Base-by-base conservation (phyloP, 2,113 vertebrate genomes). In the Malurus melanocephalus region DNA sequence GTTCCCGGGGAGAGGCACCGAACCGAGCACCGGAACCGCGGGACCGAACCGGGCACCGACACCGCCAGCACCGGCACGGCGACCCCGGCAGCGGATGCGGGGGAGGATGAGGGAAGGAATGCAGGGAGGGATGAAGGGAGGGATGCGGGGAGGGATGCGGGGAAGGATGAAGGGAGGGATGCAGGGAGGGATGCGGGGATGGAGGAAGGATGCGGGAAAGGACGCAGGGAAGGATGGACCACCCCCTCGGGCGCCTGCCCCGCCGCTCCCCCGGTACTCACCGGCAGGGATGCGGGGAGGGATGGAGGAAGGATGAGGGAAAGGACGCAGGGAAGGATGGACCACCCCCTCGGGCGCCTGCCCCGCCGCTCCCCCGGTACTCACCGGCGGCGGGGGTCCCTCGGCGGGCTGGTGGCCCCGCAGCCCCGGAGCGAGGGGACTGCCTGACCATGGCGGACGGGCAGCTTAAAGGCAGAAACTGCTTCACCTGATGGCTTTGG, bases 151-250 rank as follows among this genome's bases (percentile, higher is more conserved):
- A 35, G 35, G 56, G 24, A 60, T 38, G 57, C 33, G 6, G 7
- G 33, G 22, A 35, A 18, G 8, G 59, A 35, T 35, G 16, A 28
- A 1, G 8, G 43, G 4, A n/a, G 0, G 26, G 21, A 55, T 21
- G 14, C 5, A 1, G n/a, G 30, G 15, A 17, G 2, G 30, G 4
- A 42, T 30, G n/a, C 13, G 8, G 30, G 6, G 13, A 7, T n/a
- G n/a, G n/a, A n/a, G 33, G 22, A 35, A 18, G 8, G 59, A 35
- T 35, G 16, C 27, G 1, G 8, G 43, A 5, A n/a, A 0, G 26
- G 21, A 55, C 27, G 14, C 5, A 1, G n/a, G 30, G 15, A 17
- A 2, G 30, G 4, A 42, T 30, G n/a, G n/a, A n/a, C n/a, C n/a
- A n/a, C n/a, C n/a, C n/a, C n/a, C n/a, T n/a, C n/a, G n/a, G n/a